Evolutionary conservation across 1,140 invertebrate genomes (phyloP).

Genomic region (Stegodyphus dumicola): DNA sequence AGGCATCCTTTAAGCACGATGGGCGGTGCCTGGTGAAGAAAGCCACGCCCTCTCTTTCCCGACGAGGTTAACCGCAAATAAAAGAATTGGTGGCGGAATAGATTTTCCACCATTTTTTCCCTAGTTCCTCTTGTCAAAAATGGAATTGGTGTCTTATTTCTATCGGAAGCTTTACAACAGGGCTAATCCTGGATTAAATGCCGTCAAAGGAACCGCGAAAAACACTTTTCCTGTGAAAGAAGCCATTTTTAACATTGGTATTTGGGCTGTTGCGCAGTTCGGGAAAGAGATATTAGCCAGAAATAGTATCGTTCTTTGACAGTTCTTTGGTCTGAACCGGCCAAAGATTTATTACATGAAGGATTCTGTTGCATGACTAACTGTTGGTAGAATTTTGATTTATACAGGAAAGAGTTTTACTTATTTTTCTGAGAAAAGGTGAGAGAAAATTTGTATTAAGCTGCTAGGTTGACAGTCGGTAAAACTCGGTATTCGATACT

Average conservation of each 20-base stretch:
- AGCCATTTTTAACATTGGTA: neutral
- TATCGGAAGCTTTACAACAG: conserved; percentile 43
- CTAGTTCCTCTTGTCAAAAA: neutral
- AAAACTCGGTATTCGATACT: too few species aligned
- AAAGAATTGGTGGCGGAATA: neutral
- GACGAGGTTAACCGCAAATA: conserved; percentile 25
- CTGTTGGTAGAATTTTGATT: too few species aligned
- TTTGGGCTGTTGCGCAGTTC: neutral
- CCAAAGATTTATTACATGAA: too few species aligned
- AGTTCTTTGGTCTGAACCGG: too few species aligned
- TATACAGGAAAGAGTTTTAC: too few species aligned
- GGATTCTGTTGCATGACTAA: too few species aligned
- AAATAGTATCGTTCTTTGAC: too few species aligned
- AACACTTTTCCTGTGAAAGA: conserved; percentile 1
- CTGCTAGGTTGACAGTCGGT: too few species aligned
- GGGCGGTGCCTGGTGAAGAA: neutral
- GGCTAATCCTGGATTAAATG: conserved; percentile 53
- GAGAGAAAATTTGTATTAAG: too few species aligned
- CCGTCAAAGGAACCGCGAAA: conserved; percentile 13
- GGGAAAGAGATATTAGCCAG: too few species aligned
- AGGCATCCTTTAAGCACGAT: conserved; percentile 41
- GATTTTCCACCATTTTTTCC: neutral
- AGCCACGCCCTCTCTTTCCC: conserved; percentile 33
- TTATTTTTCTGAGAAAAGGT: too few species aligned
- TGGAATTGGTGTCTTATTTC: conserved; percentile 51